phyloP scores from a whole-genome alignment of 2,797 vertebrate species.

The Sebastes cheni region DNA sequence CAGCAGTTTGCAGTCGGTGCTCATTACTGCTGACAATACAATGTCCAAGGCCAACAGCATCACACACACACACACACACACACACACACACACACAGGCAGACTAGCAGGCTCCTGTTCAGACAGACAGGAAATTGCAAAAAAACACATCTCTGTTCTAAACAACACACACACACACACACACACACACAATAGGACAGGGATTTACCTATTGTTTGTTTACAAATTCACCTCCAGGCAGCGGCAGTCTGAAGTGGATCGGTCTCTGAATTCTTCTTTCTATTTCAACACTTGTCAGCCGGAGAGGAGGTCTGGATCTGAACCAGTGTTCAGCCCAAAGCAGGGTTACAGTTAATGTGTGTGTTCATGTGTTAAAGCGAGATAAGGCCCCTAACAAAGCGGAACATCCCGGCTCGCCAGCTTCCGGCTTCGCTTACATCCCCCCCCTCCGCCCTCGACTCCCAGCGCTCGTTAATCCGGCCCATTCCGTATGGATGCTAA shows the following conservation, averaged over 20 bases:
- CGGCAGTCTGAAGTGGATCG: neutral
- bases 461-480: slow-evolving; percentile 39
- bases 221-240: neutral
- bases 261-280: neutral
- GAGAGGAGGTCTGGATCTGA: neutral
- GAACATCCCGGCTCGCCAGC: slow-evolving; percentile 20
- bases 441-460: neutral
- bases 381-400: slow-evolving; percentile 44
- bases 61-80: no score
- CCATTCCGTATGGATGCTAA: slow-evolving; percentile 45
- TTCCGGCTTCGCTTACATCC: slow-evolving; percentile 23
- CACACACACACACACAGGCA: neutral
- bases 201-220: neutral
- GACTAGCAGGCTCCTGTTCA: slow-evolving; percentile 8
- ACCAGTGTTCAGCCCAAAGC: neutral
- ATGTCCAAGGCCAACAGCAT: slow-evolving; percentile 8
- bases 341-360: neutral
- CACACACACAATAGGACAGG: neutral
- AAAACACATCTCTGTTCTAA: neutral
- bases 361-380: slow-evolving; percentile 14
- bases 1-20: neutral
- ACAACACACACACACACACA: neutral
- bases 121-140: slow-evolving; percentile 16
- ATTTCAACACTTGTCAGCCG: neutral
- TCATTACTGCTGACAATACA: slow-evolving; percentile 11